phyloP scores from a whole-genome alignment of 2,797 vertebrate genomes.

The Coendou prehensilis region DNA sequence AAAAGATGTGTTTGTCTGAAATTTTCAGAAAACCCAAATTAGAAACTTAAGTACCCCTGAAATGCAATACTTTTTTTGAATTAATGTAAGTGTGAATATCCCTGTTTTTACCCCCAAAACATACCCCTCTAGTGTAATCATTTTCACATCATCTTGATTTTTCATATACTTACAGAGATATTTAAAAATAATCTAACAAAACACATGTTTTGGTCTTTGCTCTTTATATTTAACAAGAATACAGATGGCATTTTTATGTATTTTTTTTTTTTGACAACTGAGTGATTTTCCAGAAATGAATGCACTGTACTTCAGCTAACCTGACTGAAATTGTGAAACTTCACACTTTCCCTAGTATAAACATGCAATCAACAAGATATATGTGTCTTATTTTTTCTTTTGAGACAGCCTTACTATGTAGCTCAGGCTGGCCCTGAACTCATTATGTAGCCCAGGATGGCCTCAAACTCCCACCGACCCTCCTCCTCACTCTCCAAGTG shows the following conservation, averaged over 20 bases:
- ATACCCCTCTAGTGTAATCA: not conserved
- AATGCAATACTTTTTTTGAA: not conserved
- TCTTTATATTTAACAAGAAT: constrained; percentile 40
- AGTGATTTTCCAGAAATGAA: constrained; percentile 37
- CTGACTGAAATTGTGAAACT: constrained; percentile 9
- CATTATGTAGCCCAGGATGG: not conserved
- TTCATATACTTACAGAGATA: not conserved
- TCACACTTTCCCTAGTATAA: not conserved
- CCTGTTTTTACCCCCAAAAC: constrained; percentile 1
- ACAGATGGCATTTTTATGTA: not conserved
- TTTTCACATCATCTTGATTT: not conserved
- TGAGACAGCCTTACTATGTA: not conserved
- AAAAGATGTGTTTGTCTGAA: constrained; percentile 52
- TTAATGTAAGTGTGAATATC: not conserved
- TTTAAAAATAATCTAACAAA: constrained; percentile 36
- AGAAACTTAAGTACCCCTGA: constrained; percentile 34
- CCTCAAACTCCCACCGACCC: not conserved
- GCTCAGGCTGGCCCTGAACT: not conserved
- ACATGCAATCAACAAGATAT: not conserved
- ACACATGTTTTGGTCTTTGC: not conserved
- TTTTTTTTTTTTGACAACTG: constrained; percentile 16
- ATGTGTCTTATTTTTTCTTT: not conserved
- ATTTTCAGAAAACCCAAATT: constrained; percentile 55
- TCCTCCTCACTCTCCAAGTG: not conserved
- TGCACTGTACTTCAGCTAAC: not conserved